Conservation (phyloP, 2,797 vertebrate genomes). For the Trachurus trachurus region DNA sequence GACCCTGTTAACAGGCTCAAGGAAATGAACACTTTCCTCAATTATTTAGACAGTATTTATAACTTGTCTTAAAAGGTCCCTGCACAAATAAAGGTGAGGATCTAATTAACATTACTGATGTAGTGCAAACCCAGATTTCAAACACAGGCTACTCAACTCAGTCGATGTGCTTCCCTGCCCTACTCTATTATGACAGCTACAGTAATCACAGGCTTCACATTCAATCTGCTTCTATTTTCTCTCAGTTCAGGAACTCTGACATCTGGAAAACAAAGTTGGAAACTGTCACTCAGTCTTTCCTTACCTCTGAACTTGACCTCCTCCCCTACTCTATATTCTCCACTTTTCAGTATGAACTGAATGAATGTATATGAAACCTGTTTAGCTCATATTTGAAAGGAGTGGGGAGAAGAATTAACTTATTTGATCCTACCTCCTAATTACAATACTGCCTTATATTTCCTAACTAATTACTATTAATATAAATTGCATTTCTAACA, state of each 20-base stretch:
- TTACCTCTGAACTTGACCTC: too few relatives aligned
- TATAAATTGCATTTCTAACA: too few relatives aligned
- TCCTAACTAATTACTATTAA: too few relatives aligned
- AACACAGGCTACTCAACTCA: not conserved
- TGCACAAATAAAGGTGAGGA: not conserved
- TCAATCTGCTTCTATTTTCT: not conserved
- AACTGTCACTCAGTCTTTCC: too few relatives aligned
- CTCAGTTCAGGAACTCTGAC: not conserved
- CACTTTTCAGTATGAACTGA: too few relatives aligned
- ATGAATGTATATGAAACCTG: too few relatives aligned
- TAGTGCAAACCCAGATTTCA: not conserved
- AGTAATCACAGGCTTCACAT: not conserved
- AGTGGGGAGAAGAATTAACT: too few relatives aligned
- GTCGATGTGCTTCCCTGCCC: not conserved
- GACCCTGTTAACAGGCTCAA: not conserved
- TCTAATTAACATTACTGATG: not conserved
- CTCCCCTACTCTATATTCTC: too few relatives aligned
- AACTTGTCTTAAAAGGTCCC: not conserved
- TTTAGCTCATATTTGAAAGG: too few relatives aligned
- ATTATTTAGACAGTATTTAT: not conserved
- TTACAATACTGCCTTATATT: too few relatives aligned
- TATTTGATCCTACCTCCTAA: too few relatives aligned
- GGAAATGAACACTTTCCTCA: not conserved
- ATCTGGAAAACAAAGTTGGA: too few relatives aligned
- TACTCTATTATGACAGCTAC: not conserved